Conservation (phyloP, 2,797 vertebrate genomes). For the Bucorvus abyssinicus region DNA sequence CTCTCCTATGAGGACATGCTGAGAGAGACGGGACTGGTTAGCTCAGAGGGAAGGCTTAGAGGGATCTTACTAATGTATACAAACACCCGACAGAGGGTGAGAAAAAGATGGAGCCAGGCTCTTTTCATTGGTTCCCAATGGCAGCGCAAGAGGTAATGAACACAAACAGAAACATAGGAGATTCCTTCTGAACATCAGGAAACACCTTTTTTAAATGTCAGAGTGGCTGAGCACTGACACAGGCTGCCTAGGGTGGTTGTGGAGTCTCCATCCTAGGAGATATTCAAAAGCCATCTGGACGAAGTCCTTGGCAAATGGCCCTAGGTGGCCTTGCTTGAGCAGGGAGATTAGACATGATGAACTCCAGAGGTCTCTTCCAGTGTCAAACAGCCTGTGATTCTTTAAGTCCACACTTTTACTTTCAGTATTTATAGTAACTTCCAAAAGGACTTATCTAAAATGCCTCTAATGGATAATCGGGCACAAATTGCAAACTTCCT, state of each 20-base stretch:
- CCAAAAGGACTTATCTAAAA: neutral
- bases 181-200: neutral
- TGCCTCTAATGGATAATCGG: neutral
- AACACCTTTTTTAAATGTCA: neutral
- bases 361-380: neutral
- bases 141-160: neutral
- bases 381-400: neutral
- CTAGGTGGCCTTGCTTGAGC: neutral
- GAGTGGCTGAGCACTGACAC: neutral
- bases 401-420: neutral
- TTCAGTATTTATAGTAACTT: neutral
- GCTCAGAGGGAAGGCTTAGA: neutral
- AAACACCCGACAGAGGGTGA: neutral
- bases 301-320: accelerated
- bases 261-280: neutral
- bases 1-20: neutral
- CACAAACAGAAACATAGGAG: neutral
- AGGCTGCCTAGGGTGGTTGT: neutral
- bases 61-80: neutral
- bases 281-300: neutral
- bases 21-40: neutral
- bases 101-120: neutral
- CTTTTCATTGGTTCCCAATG: neutral
- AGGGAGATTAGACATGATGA: neutral
- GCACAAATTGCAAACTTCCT: neutral